Percentiles rank a stretch among this genome's conserved stretches.
Conservation (phyloP, 1,140 invertebrate genomes). For the Dreissena polymorpha region DNA sequence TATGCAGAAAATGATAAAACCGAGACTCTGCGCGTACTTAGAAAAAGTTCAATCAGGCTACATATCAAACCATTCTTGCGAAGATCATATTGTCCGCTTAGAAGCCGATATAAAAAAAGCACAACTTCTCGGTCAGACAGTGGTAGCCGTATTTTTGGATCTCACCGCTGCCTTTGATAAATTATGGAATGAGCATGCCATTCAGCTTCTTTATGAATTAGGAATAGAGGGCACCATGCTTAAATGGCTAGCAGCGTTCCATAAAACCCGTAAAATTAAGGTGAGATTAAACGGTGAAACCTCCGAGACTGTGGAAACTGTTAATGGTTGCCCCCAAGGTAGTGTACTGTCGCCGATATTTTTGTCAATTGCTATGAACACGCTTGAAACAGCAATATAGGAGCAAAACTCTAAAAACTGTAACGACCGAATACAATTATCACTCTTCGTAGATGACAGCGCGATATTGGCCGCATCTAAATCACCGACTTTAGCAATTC, state of each 20-base stretch:
- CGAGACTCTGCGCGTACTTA: not conserved
- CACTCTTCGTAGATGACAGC: conserved; percentile 14
- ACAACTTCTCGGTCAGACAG: not conserved
- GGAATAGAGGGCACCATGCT: not conserved
- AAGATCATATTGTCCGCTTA: not conserved
- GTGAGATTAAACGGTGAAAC: too few relatives aligned
- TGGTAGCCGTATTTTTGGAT: not conserved
- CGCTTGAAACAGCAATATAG: not conserved
- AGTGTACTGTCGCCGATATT: conserved; percentile 12
- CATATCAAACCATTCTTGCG: not conserved
- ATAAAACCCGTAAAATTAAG: too few relatives aligned
- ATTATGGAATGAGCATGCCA: conserved; percentile 6
- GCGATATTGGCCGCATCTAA: not conserved
- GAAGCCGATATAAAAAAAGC: conserved; percentile 1
- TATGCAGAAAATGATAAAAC: conserved; percentile 33
- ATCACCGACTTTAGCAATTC: not conserved
- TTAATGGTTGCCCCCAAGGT: conserved; percentile 4
- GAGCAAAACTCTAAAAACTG: not conserved
- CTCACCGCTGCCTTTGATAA: conserved; percentile 12
- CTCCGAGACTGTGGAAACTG: not conserved
- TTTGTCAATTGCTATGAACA: conserved; percentile 16
- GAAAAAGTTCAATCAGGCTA: conserved; percentile 6
- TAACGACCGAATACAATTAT: not conserved
- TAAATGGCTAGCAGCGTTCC: not conserved
- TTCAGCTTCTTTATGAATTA: not conserved